phyloP scores from a whole-genome alignment of 2,113 vertebrate genomes.

The Lagopus muta region DNA sequence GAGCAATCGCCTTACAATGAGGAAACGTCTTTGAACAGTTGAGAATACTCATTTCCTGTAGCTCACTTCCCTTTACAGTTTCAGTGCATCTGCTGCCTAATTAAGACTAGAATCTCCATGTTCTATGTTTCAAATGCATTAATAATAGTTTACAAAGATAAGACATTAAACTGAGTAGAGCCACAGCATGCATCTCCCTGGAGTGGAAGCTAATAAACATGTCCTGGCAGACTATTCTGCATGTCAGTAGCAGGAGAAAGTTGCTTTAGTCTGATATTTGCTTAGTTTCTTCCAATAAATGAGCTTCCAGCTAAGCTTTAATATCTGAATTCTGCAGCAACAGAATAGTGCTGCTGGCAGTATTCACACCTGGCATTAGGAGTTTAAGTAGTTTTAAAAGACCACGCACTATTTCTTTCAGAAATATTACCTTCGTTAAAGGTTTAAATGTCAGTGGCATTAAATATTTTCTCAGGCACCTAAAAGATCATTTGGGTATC shows the following conservation, averaged over 20 bases:
- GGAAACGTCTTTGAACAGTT: not conserved
- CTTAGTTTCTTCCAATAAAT: not conserved
- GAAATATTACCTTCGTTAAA: not conserved
- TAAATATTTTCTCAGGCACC: not conserved
- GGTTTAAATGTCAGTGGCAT: not conserved
- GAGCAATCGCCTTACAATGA: not conserved
- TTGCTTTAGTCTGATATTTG: not conserved
- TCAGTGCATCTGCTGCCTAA: not conserved
- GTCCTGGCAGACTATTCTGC: not conserved
- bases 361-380: not conserved
- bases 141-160: not conserved
- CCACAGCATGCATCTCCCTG: accelerated
- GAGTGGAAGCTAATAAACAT: not conserved
- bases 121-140: not conserved
- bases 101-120: not conserved
- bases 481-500: not conserved
- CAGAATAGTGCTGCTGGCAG: not conserved
- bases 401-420: not conserved
- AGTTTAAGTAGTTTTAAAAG: not conserved
- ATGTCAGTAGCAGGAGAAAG: not conserved
- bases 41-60: not conserved
- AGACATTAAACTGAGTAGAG: not conserved
- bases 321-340: not conserved
- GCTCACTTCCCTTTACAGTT: not conserved
- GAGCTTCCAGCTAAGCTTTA: not conserved